Evolutionary conservation across 2,113 vertebrate species (phyloP).

Genomic region (Gnathonemus longibarbis): DNA sequence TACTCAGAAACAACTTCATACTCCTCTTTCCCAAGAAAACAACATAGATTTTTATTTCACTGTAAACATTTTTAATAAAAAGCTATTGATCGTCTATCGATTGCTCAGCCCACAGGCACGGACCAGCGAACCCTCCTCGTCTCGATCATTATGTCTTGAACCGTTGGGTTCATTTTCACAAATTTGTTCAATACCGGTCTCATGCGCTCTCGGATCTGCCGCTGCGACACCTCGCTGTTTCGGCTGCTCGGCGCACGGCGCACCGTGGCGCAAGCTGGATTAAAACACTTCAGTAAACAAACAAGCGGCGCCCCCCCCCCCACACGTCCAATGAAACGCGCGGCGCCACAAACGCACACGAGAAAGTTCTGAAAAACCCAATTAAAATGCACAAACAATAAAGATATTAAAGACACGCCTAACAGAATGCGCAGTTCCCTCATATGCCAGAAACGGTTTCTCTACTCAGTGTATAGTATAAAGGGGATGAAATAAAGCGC

Average conservation of each 20-base stretch:
- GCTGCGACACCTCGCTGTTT: conserved; percentile 36
- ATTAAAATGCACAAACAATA: conserved; percentile 12
- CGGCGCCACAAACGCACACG: background rate
- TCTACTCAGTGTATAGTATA: background rate
- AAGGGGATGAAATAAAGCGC: background rate
- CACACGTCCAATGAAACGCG: background rate
- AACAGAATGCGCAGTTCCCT: background rate
- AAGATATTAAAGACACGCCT: background rate
- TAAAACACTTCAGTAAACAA: conserved; percentile 16
- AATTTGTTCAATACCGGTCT: conserved; percentile 61
- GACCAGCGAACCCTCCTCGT: conserved; percentile 56
- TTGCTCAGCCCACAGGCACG: conserved; percentile 52
- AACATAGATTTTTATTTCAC: conserved; percentile 71
- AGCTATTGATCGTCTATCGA: conserved; percentile 67
- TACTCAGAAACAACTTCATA: conserved; percentile 30
- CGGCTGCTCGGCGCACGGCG: conserved; percentile 14
- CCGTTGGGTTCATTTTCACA: conserved; percentile 59
- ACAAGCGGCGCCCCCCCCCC: background rate
- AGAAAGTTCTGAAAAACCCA: conserved; percentile 6
- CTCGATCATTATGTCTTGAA: conserved; percentile 68
- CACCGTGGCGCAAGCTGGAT: background rate
- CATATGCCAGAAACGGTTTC: conserved; percentile 7
- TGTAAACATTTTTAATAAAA: conserved; percentile 77
- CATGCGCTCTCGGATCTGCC: conserved; percentile 46
- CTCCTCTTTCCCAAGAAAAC: conserved; percentile 51